These are phyloP conservation scores for Colinus virginianus DNA, from an alignment of 2,113 vertebrate species.

Conservation along the genomic window DNA sequence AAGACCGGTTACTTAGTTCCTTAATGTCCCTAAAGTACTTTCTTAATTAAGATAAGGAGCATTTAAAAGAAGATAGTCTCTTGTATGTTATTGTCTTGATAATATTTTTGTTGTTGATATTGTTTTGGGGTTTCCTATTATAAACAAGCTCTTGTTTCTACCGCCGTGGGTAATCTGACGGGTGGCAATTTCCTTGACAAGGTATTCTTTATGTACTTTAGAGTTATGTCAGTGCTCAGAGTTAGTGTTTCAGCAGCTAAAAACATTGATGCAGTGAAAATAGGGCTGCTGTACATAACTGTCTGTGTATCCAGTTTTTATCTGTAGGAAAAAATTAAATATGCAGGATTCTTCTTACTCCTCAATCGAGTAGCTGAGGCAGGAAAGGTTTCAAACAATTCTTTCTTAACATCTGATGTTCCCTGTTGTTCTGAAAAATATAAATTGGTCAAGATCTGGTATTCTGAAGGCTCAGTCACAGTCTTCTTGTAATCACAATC, in stretches of 20 bases:
- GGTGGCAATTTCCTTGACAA: not conserved
- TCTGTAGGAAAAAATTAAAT: not conserved
- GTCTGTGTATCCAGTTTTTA: not conserved
- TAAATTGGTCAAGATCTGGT: not conserved
- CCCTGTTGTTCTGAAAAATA: not conserved
- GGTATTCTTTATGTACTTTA: not conserved
- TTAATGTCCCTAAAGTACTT: not conserved
- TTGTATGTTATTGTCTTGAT: too few species aligned
- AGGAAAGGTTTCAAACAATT: not conserved
- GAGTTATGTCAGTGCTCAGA: not conserved
- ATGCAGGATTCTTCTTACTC: rapidly evolving
- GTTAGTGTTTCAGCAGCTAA: not conserved
- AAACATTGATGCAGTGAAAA: not conserved
- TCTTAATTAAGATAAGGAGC: not conserved
- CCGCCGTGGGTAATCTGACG: not conserved
- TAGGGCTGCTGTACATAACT: not conserved
- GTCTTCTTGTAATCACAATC: not conserved
- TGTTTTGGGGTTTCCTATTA: not conserved
- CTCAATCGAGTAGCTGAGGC: not conserved
- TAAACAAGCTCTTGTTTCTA: not conserved
- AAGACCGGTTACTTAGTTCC: not conserved
- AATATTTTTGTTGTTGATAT: too few species aligned
- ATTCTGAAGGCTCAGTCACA: not conserved
- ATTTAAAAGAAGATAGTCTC: not conserved
- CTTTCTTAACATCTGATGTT: not conserved